These are phyloP conservation scores for Brachyptera risi DNA, from an alignment of 2,888 invertebrate genomes.

Conservation along the genomic window DNA sequence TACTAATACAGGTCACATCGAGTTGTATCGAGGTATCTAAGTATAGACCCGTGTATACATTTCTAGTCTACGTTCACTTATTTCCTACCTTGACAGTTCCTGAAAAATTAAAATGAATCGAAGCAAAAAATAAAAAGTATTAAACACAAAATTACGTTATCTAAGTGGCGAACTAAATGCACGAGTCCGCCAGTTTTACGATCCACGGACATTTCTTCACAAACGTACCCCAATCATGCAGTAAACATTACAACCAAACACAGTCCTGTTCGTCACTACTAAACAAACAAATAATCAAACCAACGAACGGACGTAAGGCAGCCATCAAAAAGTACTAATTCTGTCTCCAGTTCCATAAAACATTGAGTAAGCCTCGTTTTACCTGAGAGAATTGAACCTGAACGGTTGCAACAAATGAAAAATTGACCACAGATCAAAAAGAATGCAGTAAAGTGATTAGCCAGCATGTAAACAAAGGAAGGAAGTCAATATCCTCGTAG, in stretches of 20 bases:
- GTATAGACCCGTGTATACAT: neutral
- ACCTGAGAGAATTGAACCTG: conserved; percentile 72
- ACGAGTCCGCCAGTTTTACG: neutral
- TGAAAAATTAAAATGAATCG: conserved; percentile 7
- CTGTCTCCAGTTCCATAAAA: conserved; percentile 1
- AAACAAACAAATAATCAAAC: neutral
- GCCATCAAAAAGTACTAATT: conserved; percentile 2
- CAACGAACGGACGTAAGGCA: neutral
- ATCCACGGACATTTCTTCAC: neutral
- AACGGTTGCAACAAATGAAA: conserved; percentile 34
- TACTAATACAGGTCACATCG: neutral
- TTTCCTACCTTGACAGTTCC: conserved; percentile 9
- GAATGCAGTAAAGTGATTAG: conserved; percentile 31
- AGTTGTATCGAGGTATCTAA: neutral
- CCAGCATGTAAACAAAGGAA: conserved; percentile 12
- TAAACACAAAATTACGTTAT: too few relatives aligned
- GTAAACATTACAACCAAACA: too few relatives aligned
- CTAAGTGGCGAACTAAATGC: neutral
- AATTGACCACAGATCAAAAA: conserved; percentile 37
- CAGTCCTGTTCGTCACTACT: neutral
- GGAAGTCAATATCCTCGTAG: too few relatives aligned
- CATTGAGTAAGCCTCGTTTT: conserved; percentile 60
- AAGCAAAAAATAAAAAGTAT: neutral
- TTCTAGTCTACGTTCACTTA: neutral
- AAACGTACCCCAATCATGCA: conserved; percentile 1